Evolutionary conservation across 2,888 invertebrate genomes (phyloP).

Genomic region (Hydraecia micacea): DNA sequence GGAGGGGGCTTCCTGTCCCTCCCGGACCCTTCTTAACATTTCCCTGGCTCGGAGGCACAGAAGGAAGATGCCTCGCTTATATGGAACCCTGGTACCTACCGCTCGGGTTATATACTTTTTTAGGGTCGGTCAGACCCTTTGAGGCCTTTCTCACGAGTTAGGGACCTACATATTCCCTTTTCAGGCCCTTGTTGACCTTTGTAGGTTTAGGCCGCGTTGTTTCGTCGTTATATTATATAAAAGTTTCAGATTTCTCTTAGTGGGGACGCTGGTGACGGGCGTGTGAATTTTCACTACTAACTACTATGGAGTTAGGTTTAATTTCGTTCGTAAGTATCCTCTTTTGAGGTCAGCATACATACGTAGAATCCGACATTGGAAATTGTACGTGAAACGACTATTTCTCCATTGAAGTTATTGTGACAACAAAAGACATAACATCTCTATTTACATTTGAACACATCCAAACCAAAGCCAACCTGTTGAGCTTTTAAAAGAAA

Average conservation of each 20-base stretch:
- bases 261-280: constrained; percentile 54
- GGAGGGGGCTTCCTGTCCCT: constrained; percentile 83
- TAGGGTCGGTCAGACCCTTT: constrained; percentile 88
- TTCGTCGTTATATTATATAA: constrained; percentile 77
- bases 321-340: constrained; percentile 29
- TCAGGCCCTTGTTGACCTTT: constrained; percentile 85
- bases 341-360: not conserved
- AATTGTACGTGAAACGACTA: not conserved
- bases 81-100: constrained; percentile 86
- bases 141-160: constrained; percentile 82
- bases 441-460: not conserved
- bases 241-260: constrained; percentile 78
- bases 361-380: not conserved
- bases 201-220: constrained; percentile 82
- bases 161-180: constrained; percentile 87
- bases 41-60: constrained; percentile 88
- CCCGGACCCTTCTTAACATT: constrained; percentile 89
- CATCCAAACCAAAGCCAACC: constrained; percentile 17
- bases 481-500: constrained; percentile 40
- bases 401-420: not conserved
- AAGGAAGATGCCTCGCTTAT: constrained; percentile 87
- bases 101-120: constrained; percentile 88
- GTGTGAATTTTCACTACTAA: constrained; percentile 53
- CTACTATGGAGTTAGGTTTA: constrained; percentile 41
- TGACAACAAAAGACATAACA: not conserved